Base-by-base conservation (phyloP, 2,888 invertebrate species). In the Drosophila multiciliata region DNA sequence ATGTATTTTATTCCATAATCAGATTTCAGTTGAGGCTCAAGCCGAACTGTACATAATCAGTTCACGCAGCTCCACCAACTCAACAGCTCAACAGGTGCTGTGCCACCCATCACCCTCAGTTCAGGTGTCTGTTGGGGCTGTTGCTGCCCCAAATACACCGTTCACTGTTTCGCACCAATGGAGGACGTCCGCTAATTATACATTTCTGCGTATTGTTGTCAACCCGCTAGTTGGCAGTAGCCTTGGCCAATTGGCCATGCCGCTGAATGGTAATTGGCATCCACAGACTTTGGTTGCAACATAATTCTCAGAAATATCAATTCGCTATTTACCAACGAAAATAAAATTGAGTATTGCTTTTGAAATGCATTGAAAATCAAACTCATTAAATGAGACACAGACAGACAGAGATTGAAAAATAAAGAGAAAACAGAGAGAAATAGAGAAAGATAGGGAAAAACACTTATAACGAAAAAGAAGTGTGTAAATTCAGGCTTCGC, bases 1-100 rank as follows among this genome's bases (percentile, higher is more conserved):
- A 66, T 40, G 32, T 40, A 40, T 54, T 55, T 50, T 9, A 55
- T 72, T 48, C 48, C 17, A 38, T 48, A 68, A 58, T 49, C 77
- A 54, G 35, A 73, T 42, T 59, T 42, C 38, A 50, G 54, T 17
- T 57, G 57, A 36, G 57, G 50, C 23, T 64, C 8, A 38, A 20
- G 58, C 9, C 50, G 29, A 15, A 29, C 50, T 36, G 70, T 20
- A 53, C 40, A 60, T 62, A 50, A 52, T 50, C 32, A 33, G 49
- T 36, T 33, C n/a, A 36, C 2, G 26, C 26, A 60, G 60, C 60
- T 38, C 20, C 57, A 57, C 32, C 38, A 61, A 29, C 20, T 45
- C 20, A 26, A 15, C 29, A 11, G 60, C 36, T 35, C 35, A 35
- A 53, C 59, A 52, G 59, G 52, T 60, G 59, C 52, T 29, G 52